These are phyloP conservation scores for Columbina picui DNA, from an alignment of 2,113 vertebrate species.

Conservation along the genomic window DNA sequence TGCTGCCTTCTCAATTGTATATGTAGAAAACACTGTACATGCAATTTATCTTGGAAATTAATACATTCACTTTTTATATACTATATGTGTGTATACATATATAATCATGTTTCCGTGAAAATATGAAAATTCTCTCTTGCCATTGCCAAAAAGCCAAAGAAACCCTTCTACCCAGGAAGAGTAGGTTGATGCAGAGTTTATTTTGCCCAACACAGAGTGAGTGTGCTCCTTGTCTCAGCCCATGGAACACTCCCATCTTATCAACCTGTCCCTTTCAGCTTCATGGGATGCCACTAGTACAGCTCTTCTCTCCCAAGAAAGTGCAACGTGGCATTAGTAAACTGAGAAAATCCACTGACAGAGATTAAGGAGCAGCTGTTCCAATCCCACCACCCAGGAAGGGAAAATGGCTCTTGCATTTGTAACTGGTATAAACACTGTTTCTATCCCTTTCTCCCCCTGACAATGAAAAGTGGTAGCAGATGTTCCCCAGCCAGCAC, in stretches of 20 bases:
- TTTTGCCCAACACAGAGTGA: neutral
- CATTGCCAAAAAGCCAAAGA: neutral
- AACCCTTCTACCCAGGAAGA: neutral
- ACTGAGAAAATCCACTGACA: rapidly evolving
- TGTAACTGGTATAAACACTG: neutral
- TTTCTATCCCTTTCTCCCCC: neutral
- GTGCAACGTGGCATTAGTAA: neutral
- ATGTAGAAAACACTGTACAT: neutral
- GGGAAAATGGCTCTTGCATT: rapidly evolving
- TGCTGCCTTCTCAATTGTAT: neutral
- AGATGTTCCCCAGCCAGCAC: neutral
- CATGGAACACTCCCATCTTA: neutral
- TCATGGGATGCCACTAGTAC: too few relatives aligned
- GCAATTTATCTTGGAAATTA: neutral
- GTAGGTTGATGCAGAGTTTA: too few relatives aligned
- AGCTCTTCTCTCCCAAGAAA: neutral
- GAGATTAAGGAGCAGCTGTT: neutral
- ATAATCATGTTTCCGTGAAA: neutral
- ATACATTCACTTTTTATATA: neutral
- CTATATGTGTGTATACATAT: too few relatives aligned
- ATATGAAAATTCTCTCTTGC: neutral
- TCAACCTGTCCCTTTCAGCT: neutral
- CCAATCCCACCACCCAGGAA: neutral
- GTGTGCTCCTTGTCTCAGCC: neutral
- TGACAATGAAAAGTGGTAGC: too few relatives aligned